Evolutionary conservation across 2,113 vertebrate genomes (phyloP).

Genomic region (Dasyornis broadbenti): DNA sequence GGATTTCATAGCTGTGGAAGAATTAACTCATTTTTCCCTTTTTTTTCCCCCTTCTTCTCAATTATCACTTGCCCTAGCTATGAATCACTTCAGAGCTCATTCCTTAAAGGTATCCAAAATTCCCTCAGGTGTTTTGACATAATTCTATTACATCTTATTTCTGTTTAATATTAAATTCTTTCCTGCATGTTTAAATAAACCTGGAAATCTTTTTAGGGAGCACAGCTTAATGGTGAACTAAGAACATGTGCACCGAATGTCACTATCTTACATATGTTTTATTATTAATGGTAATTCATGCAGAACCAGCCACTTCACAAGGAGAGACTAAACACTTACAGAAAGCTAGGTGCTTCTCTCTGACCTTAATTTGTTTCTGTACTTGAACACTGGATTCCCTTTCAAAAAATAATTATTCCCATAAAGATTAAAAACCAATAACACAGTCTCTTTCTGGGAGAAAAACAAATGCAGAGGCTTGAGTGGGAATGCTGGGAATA

Average conservation of each 20-base stretch:
- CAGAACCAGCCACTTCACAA: constrained; percentile 23
- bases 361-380: constrained; percentile 58
- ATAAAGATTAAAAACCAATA: constrained; percentile 54
- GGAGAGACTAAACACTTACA: constrained; percentile 33
- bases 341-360: constrained; percentile 31
- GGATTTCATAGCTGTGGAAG: neutral
- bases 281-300: constrained; percentile 48
- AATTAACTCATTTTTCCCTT: constrained; percentile 4
- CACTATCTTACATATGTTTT: constrained; percentile 16
- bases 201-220: constrained; percentile 53
- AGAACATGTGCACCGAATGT: neutral
- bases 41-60: neutral
- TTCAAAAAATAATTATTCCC: constrained; percentile 53
- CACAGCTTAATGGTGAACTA: constrained; percentile 12
- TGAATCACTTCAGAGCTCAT: constrained; percentile 60
- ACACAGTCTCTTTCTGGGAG: neutral
- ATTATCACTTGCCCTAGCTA: constrained; percentile 55
- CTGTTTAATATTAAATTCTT: constrained; percentile 67
- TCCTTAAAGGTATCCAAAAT: constrained; percentile 63
- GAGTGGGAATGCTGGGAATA: neutral
- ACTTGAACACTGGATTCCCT: constrained; percentile 36
- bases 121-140: constrained; percentile 70
- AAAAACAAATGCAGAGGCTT: neutral
- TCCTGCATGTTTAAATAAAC: constrained; percentile 66
- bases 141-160: constrained; percentile 68